Percentiles rank a stretch among this genome's conserved stretches.
Evolutionary conservation across 2,888 invertebrate genomes (phyloP).

Genomic region (Blastobasis lacticolella): DNA sequence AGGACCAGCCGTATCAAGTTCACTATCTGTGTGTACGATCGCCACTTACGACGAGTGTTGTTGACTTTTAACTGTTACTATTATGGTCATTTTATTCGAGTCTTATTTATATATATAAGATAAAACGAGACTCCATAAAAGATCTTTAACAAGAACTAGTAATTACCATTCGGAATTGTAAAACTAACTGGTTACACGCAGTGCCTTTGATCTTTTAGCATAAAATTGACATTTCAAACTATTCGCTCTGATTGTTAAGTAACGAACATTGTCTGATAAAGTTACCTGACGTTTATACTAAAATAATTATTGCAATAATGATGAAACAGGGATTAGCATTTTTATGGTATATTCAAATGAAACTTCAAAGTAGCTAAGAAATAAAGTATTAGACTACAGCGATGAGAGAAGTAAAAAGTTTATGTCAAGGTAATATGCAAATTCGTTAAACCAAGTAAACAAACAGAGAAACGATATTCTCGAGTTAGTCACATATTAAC

Average conservation of each 20-base stretch:
- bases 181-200: background rate
- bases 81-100: background rate
- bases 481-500: background rate
- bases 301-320: too few species aligned
- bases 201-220: conserved; percentile 3
- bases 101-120: too few species aligned
- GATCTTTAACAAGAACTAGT: too few species aligned
- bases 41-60: background rate
- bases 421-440: background rate
- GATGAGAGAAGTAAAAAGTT: background rate
- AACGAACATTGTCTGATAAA: too few species aligned
- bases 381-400: too few species aligned
- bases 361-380: too few species aligned
- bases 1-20: background rate
- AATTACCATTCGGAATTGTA: background rate
- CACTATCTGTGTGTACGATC: background rate
- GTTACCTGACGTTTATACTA: too few species aligned
- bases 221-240: conserved; percentile 10
- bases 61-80: background rate
- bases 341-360: too few species aligned
- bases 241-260: conserved; percentile 8
- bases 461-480: background rate
- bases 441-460: background rate
- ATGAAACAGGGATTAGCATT: too few species aligned
- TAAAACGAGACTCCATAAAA: too few species aligned